Evolutionary conservation across 2,888 invertebrate genomes (phyloP), one percentile per base, ranked within the genome.

Genomic region (Hypsopygia costalis): DNA sequence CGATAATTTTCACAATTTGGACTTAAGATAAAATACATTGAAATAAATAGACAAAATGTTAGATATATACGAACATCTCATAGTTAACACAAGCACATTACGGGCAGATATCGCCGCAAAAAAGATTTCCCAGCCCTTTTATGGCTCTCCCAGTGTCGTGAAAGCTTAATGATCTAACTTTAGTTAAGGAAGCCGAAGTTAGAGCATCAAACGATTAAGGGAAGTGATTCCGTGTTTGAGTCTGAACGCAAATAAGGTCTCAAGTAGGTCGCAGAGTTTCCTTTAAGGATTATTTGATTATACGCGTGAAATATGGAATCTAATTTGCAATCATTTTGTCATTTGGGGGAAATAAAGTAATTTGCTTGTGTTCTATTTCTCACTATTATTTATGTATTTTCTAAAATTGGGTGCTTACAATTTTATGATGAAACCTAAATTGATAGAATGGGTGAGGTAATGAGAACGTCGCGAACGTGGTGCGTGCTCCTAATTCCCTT

Each of bases 81-180:
- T n/a, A n/a, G n/a, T n/a, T 16, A 4, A 22, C 11, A 37, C 36
- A 25, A 30, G 29, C 33, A 33, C 28, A 39, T 39, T 43, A 9
- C 6, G 10, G 10, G 22, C 34, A 25, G 34, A 29, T 38, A 20
- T 34, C 34, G 11, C 8, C 20, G 10, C 47, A 47, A 35, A 45
- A 47, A 45, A 43, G 43, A 37, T 37, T 41, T 41, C 16, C 16
- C 9, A 16, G 12, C 31, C 40, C 34, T 12, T 35, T 35, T 34
- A 32, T 36, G 20, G 40, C 28, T 30, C 35, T 20, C 36, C 35
- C 45, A 32, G 36, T 34, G 37, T 44, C 41, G 40, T 41, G 47
- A 43, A 41, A 46, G 44, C 47, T 47, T 47, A 40, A 46, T 44
- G 45, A 41, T 40, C 25, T 8, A 50, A 47, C 41, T 50, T 47